These are phyloP conservation scores for Schizopygopsis pylzovi DNA, from an alignment of 2,797 vertebrate genomes.

Conservation along the genomic window DNA sequence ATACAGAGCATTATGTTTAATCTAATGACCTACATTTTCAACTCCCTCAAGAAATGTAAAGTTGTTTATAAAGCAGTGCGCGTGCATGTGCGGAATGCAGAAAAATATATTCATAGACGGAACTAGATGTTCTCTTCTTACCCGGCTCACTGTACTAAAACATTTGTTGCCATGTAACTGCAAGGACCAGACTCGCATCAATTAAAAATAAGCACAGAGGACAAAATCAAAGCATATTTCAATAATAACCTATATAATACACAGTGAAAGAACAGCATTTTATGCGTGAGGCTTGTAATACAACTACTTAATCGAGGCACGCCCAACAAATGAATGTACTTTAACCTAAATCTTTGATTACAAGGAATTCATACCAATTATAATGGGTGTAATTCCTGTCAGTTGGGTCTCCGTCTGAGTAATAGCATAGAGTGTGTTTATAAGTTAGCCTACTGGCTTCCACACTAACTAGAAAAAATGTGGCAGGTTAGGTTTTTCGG, in stretches of 20 bases:
- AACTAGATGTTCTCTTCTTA: slow-evolving; percentile 25
- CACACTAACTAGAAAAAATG: slow-evolving; percentile 5
- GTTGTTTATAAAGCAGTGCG: slow-evolving; percentile 24
- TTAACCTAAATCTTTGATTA: background rate
- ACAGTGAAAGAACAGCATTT: background rate
- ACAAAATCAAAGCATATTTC: background rate
- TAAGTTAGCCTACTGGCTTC: background rate
- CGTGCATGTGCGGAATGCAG: slow-evolving; percentile 20
- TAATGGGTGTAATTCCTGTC: background rate
- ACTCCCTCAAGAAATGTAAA: slow-evolving; percentile 38
- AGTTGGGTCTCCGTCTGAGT: background rate
- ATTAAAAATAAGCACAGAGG: background rate
- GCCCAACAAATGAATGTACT: background rate
- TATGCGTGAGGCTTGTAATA: background rate
- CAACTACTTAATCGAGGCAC: background rate
- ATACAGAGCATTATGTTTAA: slow-evolving; percentile 48
- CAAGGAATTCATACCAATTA: background rate
- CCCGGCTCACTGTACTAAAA: slow-evolving; percentile 8
- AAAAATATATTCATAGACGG: slow-evolving; percentile 38
- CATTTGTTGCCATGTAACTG: slow-evolving; percentile 25
- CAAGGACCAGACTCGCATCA: background rate
- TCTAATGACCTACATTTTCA: slow-evolving; percentile 58
- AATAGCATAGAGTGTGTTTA: background rate
- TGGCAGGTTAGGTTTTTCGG: slow-evolving; percentile 17
- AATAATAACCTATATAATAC: background rate